phyloP scores from a whole-genome alignment of 2,888 invertebrate species.

The Hemicrepidius hirtus region DNA sequence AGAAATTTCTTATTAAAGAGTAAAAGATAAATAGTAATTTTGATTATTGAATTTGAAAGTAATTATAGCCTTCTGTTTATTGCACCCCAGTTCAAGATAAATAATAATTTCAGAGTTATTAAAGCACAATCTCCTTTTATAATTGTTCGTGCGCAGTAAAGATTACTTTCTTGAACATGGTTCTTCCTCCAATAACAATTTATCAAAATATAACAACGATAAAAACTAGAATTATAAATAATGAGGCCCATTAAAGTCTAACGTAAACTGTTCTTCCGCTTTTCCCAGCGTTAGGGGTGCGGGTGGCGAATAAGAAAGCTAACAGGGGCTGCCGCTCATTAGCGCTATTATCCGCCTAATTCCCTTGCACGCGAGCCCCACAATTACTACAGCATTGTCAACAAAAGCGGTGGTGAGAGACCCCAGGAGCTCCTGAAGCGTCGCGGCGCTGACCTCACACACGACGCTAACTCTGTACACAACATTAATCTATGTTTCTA shows the following conservation, averaged over 20 bases:
- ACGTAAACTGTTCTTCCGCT: constrained; percentile 50
- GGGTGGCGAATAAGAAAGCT: constrained; percentile 46
- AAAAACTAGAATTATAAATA: constrained; percentile 53
- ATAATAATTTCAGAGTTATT: constrained; percentile 7
- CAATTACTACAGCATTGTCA: constrained; percentile 53
- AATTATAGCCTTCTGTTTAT: constrained; percentile 3
- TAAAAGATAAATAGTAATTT: background rate
- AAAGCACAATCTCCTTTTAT: constrained; percentile 17
- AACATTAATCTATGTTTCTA: constrained; percentile 51
- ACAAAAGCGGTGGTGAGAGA: constrained; percentile 42
- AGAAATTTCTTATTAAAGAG: background rate
- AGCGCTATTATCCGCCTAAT: constrained; percentile 56
- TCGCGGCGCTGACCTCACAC: constrained; percentile 41
- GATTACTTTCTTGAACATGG: constrained; percentile 6
- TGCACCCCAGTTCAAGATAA: background rate
- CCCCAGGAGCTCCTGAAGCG: constrained; percentile 34
- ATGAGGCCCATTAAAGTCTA: constrained; percentile 48
- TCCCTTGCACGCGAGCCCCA: constrained; percentile 52
- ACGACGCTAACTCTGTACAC: constrained; percentile 38
- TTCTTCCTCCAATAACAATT: constrained; percentile 38
- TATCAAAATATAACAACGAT: constrained; percentile 43
- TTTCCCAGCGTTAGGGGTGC: constrained; percentile 34
- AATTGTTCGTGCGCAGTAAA: constrained; percentile 20
- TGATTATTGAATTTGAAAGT: background rate
- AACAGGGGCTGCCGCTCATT: constrained; percentile 51